Conservation (phyloP, 1,140 invertebrate species). For the Littorina saxatilis region DNA sequence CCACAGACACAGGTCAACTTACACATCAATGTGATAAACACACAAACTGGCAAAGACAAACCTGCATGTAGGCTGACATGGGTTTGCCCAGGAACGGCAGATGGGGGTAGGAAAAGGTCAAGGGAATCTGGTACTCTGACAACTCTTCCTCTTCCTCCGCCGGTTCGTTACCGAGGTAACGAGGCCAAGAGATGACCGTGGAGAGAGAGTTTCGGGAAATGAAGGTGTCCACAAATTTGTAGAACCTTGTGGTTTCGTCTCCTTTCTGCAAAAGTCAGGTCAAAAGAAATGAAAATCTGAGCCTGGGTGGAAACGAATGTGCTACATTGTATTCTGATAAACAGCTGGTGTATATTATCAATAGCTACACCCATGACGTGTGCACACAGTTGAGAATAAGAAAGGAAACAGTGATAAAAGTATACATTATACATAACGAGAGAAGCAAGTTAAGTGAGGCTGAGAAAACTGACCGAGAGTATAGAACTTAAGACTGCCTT, state of each 20-base stretch:
- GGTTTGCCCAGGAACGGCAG: conserved; percentile 64
- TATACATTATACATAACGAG: too few relatives aligned
- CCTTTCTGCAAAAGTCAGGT: conserved; percentile 33
- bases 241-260: conserved; percentile 59
- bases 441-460: too few relatives aligned
- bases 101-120: conserved; percentile 56
- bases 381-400: too few relatives aligned
- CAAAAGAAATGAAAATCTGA: neutral
- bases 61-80: conserved; percentile 70
- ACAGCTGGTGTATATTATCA: too few relatives aligned
- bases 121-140: conserved; percentile 57
- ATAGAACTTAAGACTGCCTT: too few relatives aligned
- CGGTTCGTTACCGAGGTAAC: conserved; percentile 53
- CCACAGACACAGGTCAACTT: neutral
- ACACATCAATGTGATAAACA: too few relatives aligned
- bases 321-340: too few relatives aligned
- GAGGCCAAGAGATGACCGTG: conserved; percentile 64
- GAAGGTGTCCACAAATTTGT: conserved; percentile 63
- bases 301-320: neutral
- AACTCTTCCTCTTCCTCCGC: conserved; percentile 51
- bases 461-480: too few relatives aligned
- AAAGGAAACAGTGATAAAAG: too few relatives aligned
- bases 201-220: conserved; percentile 68
- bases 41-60: conserved; percentile 17
- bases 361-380: too few relatives aligned